Evolutionary conservation across 2,888 invertebrate species (phyloP), one percentile per base, ranked within the genome.

Genomic region (Cyaniris semiargus): DNA sequence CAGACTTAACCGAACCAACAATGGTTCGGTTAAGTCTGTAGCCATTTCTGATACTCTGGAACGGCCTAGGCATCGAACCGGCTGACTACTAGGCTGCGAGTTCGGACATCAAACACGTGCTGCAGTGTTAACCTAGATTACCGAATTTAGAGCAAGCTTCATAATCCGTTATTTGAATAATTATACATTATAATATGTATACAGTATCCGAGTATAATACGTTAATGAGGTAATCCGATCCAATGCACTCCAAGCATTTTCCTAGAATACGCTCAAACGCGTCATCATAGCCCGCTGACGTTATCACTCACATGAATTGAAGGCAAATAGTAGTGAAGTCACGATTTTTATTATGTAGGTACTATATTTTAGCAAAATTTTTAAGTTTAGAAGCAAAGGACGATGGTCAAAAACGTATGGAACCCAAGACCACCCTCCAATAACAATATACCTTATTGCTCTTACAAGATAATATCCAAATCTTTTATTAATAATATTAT

Each of bases 211-310:
- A 18, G 53, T 53, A 66, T 76, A 76, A 70, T 66, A 44, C 76
- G 76, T 66, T 76, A 44, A 48, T 70, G 70, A 70, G 53, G 76
- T 76, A 76, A 76, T 44, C 76, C 18, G 44, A 76, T 31, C 21
- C 48, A 27, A 18, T 76, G 76, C 66, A 66, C 66, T 48, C 66
- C 66, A 27, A 66, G 66, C 76, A 76, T 70, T 70, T 76, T 76
- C 27, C 66, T 27, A 66, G 66, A 66, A 66, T 31, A 66, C 27
- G 27, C 31, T 66, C 27, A 60, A 60, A 60, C 66, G 66, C 66
- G 66, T 66, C 27, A 13, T 60, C 60, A 31, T 27, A 15, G 66
- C 8, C 4, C 23, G 60, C 66, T 66, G 66, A 66, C 66, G 66
- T 66, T 27, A 66, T 66, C 66, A 27, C 27, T 66, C 66, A 6